Evolutionary conservation across 2,797 vertebrate genomes (phyloP).

Genomic region (Garrulus glandarius): DNA sequence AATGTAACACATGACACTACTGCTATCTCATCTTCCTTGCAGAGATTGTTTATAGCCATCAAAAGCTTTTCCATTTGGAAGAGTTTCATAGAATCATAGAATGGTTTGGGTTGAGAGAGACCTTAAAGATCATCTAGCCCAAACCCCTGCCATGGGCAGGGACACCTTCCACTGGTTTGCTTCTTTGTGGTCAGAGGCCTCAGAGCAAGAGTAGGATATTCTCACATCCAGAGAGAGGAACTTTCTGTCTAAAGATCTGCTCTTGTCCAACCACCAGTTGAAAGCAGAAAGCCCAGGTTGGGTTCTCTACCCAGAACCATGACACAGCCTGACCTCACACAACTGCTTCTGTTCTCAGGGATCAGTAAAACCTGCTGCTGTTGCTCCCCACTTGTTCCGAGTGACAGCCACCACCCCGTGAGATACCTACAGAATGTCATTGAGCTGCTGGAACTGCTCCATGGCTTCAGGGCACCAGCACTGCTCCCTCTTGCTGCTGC

Average conservation of each 20-base stretch:
- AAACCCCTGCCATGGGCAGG: background rate
- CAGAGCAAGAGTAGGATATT: background rate
- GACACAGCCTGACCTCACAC: background rate
- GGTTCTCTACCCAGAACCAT: accelerated
- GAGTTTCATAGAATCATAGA: background rate
- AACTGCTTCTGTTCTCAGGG: background rate
- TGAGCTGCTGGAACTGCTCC: conserved; percentile 87
- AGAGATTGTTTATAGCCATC: background rate
- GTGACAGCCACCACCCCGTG: accelerated
- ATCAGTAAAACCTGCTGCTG: background rate
- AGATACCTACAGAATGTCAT: conserved; percentile 86
- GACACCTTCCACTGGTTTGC: background rate
- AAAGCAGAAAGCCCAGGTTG: background rate
- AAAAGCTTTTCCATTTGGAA: background rate
- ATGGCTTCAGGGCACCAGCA: conserved; percentile 91
- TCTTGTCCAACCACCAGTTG: background rate
- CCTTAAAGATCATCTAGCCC: background rate
- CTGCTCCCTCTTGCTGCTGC: conserved; percentile 70
- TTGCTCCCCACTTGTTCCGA: background rate
- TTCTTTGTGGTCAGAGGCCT: background rate
- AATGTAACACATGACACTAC: accelerated
- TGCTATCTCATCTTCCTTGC: background rate
- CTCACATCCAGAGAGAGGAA: background rate
- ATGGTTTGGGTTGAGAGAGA: background rate
- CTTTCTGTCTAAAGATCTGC: background rate